Base-by-base conservation (phyloP, 1,140 invertebrate species). In the Zaprionus kolodkinae region DNA sequence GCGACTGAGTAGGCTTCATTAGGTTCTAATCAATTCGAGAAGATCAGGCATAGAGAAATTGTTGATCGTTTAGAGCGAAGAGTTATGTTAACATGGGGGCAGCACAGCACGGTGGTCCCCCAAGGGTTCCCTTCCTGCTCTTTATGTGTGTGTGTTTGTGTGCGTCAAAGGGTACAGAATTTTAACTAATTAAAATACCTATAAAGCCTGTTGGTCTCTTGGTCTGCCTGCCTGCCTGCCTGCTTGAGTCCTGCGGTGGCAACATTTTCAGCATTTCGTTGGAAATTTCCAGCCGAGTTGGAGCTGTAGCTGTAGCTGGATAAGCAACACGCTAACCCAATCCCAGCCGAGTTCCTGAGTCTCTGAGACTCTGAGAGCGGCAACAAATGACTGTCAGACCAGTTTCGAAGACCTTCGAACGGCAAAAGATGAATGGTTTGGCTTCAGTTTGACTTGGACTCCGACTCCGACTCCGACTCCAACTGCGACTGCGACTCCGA, bases 101-200 rank as follows among this genome's bases (percentile, higher is more conserved):
- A 40, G 66, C 33, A 54, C 33, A 56, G 15, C 54, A 43, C 40
- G 71, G 63, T 59, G 52, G 61, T 87, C 71, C 62, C 67, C 57
- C 76, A 79, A 79, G 83, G 87, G 79, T 72, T 83, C 84, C 50
- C 72, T 52, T 9, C 3, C 12, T 2, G n/a, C n/a, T 27, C 17
- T 52, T 13, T 25, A 15, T 33, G 10, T 60, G 27, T 48, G 48
- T 48, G 3, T 57, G 4, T n/a, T n/a, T 57, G n/a, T 68, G 17
- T 65, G 48, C 15, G 33, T 63, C 27, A 33, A 30, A 38, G 62
- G 78, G 62, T 66, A 45, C 30, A 72, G 74, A 76, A 68, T 85
- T 85, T 88, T 70, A 76, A 81, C 84, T 88, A 88, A 88, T 88
- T 88, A 88, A 88, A 88, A 88, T 88, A 79, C 75, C 85, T 85